Evolutionary conservation across 1,140 invertebrate genomes (phyloP), one percentile per base, ranked within the genome.

Genomic region (Stegodyphus mimosarum): DNA sequence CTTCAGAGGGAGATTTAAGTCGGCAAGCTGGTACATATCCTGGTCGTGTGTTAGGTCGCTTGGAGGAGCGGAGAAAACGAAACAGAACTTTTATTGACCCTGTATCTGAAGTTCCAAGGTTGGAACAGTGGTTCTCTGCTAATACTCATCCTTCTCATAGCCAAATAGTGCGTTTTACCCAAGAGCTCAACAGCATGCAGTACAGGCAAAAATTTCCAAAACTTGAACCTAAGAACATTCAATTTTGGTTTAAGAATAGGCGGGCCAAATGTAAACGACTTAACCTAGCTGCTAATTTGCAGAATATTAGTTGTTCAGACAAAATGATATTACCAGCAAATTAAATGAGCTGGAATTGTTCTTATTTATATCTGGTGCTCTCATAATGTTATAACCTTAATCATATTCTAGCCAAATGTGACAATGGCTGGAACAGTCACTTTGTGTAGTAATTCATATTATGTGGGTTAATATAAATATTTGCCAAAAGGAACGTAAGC

Each of bases 31-130:
- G 77, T 53, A 71, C 49, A 48, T 79, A 55, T 79, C 77, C 77
- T 49, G 63, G 48, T n/a, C 77, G 77, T 33, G 77, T 71, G 48
- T 55, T 79, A 17, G 69, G 69, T 13, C 83, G 73, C n/a, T 49
- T 87, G 18, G 86, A 87, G 55, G 86, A 87, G 48, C 48, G 86
- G 50, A 67, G 86, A 13, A 87, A 87, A 85, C 67, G 98, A 55
- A 99, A 98, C 90, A 93, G 98, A 86, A 99, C 98, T n/a, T 99
- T 99, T 90, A 99, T 99, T 88, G 98, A 99, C 91, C 98, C 98
- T 0, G 96, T 99, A 13, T 97, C 96, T 48, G 98, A 99, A 92
- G 98, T 99, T 70, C 98, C 98, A 6, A 94, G 96, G 87, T 92
- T 99, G 80, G 98, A 99, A 90, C 95, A 96, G 89, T 99, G 98